Evolutionary conservation across 2,888 invertebrate species (phyloP).

Genomic region (Tenthredo amoena): DNA sequence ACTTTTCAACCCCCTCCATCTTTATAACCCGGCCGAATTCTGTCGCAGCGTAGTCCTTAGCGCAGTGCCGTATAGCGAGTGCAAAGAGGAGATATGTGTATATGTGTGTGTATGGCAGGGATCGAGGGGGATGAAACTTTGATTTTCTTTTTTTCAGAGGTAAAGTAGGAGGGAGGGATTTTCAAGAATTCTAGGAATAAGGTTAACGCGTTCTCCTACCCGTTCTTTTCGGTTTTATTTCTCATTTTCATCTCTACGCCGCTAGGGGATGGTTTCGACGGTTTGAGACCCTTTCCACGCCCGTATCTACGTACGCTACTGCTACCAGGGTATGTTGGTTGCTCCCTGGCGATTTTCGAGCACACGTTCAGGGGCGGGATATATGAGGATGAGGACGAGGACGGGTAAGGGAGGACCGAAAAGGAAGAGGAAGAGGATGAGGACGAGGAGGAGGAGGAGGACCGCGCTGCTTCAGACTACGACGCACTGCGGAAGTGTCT

Average conservation of each 20-base stretch:
- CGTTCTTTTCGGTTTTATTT: neutral
- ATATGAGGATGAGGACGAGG: neutral
- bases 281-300: no score
- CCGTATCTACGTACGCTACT: neutral
- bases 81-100: no score
- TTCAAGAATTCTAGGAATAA: neutral
- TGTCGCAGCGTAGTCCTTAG: slow-evolving; percentile 37
- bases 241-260: neutral
- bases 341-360: slow-evolving; percentile 31
- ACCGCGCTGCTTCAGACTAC: neutral
- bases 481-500: slow-evolving; percentile 32
- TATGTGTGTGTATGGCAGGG: neutral
- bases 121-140: neutral
- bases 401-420: neutral
- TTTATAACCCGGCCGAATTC: neutral
- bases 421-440: no score
- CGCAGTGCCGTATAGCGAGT: slow-evolving; percentile 5
- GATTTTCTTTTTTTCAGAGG: neutral
- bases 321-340: neutral
- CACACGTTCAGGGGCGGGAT: neutral
- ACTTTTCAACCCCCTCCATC: neutral
- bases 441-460: neutral
- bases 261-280: neutral
- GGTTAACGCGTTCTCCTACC: neutral
- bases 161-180: neutral